Percentiles rank a stretch among this genome's conserved stretches.
Evolutionary conservation across 92 coral and sea anemone genomes (phyloP).

Genomic region (Epizoanthus ramosus): DNA sequence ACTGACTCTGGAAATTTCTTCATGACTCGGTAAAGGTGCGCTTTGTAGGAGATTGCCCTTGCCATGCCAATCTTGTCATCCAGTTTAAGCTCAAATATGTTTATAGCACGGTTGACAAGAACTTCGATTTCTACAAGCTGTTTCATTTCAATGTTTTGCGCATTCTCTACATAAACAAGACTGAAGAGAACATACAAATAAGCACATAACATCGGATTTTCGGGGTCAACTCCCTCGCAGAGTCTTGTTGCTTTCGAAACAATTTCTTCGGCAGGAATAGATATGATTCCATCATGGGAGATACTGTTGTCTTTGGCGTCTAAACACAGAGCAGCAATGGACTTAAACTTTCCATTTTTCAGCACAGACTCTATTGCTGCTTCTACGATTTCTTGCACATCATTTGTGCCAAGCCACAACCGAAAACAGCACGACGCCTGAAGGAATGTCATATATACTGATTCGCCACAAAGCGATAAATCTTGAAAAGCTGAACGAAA

Average conservation of each 20-base stretch:
- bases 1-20: constrained; percentile 11
- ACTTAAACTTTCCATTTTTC: constrained; percentile 7
- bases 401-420: constrained; percentile 16
- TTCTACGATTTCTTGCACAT: constrained; percentile 11
- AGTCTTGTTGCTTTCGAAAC: constrained; percentile 35
- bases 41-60: constrained; percentile 6
- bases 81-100: constrained; percentile 10
- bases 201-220: constrained; percentile 6
- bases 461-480: constrained; percentile 23
- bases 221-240: constrained; percentile 17
- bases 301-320: background rate
- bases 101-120: constrained; percentile 7
- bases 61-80: constrained; percentile 34
- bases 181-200: constrained; percentile 24
- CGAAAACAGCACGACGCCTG: constrained; percentile 23
- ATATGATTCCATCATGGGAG: constrained; percentile 16
- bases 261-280: constrained; percentile 26
- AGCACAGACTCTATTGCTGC: constrained; percentile 2
- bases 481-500: constrained; percentile 27
- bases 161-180: background rate
- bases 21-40: background rate
- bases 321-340: constrained; percentile 1
- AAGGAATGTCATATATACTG: constrained; percentile 16
- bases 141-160: background rate
- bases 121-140: constrained; percentile 15